Base-by-base conservation (phyloP, 2,797 vertebrate genomes). In the Rhyacichthys aspro region DNA sequence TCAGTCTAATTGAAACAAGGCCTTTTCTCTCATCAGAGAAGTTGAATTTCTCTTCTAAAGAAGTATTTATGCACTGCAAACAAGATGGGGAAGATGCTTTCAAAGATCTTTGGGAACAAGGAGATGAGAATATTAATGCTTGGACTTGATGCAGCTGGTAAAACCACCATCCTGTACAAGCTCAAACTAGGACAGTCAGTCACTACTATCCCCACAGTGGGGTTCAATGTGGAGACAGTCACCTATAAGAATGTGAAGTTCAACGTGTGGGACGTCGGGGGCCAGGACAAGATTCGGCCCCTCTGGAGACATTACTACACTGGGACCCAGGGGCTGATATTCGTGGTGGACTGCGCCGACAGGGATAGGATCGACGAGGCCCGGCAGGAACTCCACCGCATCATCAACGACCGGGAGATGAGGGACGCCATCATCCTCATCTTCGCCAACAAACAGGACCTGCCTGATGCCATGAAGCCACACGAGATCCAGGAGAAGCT, bases 401-500 rank as follows among this genome's bases (percentile, higher is more conserved):
- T 99, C 81, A 98, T 98, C 87, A 98, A 98, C 44, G 97, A 99
- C 93, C 93, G 97, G 67, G 97, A 99, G 91, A 99, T 99, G 97
- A 92, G 96, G 90, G 97, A 99, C 74, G 96, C 96, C 85, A 99
- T 98, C 90, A 99, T 98, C 91, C 93, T 98, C 81, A 96, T 99
- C 89, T 99, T 99, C 78, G 97, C 97, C 91, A 99, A 98, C 92
- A 99, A 99, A 89, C 97, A 99, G 90, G 97, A 99, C 92, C 95
- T 99, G 60, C 93, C 94, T 0, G 97, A 99, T 53, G 96, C 97
- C 89, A 99, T 98, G 97, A 99, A 99, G 69, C 97, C 97, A 56
- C 97, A 99, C n/a, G 97, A 99, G 92, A 98, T 99, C 91, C 97
- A 99, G 89, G 97, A 99, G 92, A 99, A 99, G 94, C 91, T 98